These are phyloP conservation scores for Drosophila ogumai DNA, from an alignment of 1,140 invertebrate genomes.

Conservation along the genomic window DNA sequence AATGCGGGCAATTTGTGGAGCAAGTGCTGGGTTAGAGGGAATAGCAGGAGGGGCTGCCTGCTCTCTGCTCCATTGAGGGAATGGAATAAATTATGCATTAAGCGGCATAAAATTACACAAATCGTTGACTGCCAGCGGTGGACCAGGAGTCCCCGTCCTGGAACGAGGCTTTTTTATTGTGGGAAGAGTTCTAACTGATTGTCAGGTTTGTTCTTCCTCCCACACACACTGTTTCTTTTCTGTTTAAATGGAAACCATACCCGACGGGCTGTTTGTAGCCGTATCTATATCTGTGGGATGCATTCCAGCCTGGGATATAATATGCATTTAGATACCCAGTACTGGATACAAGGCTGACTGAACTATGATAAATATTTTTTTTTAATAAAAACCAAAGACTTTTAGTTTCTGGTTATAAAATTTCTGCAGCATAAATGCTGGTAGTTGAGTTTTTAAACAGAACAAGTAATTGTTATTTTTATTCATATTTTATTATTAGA, in stretches of 20 bases:
- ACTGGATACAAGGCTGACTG: background rate
- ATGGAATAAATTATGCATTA: slow-evolving; percentile 79
- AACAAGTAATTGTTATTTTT: no score
- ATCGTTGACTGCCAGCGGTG: slow-evolving; percentile 57
- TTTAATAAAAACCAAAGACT: background rate
- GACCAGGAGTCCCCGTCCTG: slow-evolving; percentile 17
- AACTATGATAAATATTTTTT: background rate
- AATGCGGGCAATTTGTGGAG: slow-evolving; percentile 74
- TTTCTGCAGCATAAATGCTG: no score
- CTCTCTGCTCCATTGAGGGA: slow-evolving; percentile 60
- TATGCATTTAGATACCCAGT: slow-evolving; percentile 2
- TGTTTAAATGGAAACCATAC: slow-evolving; percentile 11
- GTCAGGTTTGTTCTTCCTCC: slow-evolving; percentile 15
- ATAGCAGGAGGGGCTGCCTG: background rate
- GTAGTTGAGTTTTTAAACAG: no score
- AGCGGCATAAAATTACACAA: slow-evolving; percentile 72
- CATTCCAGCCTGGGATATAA: slow-evolving; percentile 14
- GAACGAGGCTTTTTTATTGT: slow-evolving; percentile 55
- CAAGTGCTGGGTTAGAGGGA: slow-evolving; percentile 12
- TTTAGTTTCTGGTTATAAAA: background rate
- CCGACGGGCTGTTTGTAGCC: background rate
- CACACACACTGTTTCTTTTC: background rate
- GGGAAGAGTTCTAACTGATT: slow-evolving; percentile 70
- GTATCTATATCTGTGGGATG: slow-evolving; percentile 42
- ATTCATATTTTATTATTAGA: no score